These are phyloP conservation scores for Gobio occitaniae DNA, from an alignment of 2,797 vertebrate species.

Conservation along the genomic window DNA sequence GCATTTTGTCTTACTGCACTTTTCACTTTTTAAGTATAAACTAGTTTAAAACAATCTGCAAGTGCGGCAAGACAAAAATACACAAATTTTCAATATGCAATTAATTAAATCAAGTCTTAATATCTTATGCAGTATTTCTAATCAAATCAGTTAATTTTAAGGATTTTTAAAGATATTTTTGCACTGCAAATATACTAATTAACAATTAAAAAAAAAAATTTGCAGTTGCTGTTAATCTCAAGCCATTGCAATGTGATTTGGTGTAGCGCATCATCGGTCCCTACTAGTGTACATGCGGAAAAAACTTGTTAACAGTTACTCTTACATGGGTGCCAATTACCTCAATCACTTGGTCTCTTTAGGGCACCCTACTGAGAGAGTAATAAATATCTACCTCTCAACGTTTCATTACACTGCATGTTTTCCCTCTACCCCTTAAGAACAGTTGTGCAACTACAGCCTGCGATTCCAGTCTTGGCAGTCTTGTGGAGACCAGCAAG, in stretches of 20 bases:
- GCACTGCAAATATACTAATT: not conserved
- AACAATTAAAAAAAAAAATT: too few relatives aligned
- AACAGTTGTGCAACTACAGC: constrained; percentile 32
- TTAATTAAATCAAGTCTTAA: not conserved
- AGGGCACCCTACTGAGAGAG: constrained; percentile 55
- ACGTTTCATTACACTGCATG: constrained; percentile 52
- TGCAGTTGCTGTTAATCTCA: not conserved
- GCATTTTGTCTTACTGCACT: too few relatives aligned
- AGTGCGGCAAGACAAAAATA: too few relatives aligned
- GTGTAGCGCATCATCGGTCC: not conserved
- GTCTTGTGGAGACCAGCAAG: constrained; percentile 20
- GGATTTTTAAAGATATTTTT: not conserved
- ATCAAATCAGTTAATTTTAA: not conserved
- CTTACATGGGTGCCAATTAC: constrained; percentile 61
- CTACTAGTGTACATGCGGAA: not conserved
- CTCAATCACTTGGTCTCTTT: constrained; percentile 54
- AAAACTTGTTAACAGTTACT: constrained; percentile 56
- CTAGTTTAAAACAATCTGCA: too few relatives aligned
- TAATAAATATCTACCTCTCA: constrained; percentile 58
- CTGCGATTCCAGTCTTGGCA: constrained; percentile 39
- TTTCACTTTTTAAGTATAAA: too few relatives aligned
- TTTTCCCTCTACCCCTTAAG: constrained; percentile 39
- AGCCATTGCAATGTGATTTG: not conserved
- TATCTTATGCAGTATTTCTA: too few relatives aligned
- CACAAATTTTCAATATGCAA: too few relatives aligned